phyloP scores from a whole-genome alignment of 2,888 invertebrate species.

The Eristalis arbustorum region DNA sequence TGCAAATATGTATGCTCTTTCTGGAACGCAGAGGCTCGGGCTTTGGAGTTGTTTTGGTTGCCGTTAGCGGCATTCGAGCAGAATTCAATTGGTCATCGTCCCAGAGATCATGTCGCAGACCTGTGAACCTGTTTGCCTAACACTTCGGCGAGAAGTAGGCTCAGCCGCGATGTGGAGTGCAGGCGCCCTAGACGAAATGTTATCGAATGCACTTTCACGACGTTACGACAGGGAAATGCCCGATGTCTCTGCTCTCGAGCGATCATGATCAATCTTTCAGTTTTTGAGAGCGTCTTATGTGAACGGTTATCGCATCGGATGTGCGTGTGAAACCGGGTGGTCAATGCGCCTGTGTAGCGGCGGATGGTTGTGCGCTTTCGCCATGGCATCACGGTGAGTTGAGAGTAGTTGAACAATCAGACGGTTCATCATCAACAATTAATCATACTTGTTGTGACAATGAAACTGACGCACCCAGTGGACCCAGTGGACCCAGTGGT shows the following conservation, averaged over 20 bases:
- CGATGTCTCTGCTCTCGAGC: background rate
- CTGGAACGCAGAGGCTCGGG: background rate
- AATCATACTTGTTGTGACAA: too few species aligned
- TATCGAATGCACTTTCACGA: background rate
- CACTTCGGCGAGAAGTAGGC: background rate
- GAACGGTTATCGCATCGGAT: background rate
- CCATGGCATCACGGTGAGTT: too few species aligned
- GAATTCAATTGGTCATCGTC: background rate
- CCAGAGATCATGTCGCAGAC: background rate
- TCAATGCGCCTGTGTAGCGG: background rate
- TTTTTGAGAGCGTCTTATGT: background rate
- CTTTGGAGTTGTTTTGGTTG: background rate
- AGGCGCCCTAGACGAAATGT: background rate
- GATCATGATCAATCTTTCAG: background rate
- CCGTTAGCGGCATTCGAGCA: background rate
- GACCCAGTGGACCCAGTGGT: too few species aligned
- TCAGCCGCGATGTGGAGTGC: background rate
- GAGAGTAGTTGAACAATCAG: too few species aligned
- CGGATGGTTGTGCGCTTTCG: too few species aligned
- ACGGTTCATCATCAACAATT: too few species aligned
- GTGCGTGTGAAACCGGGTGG: background rate
- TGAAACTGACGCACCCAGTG: too few species aligned
- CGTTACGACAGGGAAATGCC: background rate
- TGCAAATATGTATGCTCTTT: constrained; percentile 31
- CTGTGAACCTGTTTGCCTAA: background rate